Evolutionary conservation across 2,797 vertebrate genomes (phyloP), one percentile per base, ranked within the genome.

Genomic region (Parauchenoglanis ngamensis): DNA sequence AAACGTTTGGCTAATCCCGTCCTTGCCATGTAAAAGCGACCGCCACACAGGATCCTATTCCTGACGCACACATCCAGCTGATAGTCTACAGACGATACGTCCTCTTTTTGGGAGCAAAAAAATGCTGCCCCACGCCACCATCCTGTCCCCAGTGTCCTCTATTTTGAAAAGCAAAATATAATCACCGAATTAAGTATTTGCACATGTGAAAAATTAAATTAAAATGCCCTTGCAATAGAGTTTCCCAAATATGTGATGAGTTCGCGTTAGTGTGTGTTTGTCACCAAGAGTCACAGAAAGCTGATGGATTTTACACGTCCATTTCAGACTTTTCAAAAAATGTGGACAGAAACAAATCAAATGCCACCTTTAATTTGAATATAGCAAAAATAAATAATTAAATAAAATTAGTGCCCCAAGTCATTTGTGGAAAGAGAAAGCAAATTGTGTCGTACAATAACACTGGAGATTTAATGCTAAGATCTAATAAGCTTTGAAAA

Each of bases 361-460:
- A 67, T 17, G 28, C 10, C 28, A 17, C 28, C 31, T 15, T 61
- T 80, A 1, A 61, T 80, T 7, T 44, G 19, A 79, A 44, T 25
- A 12, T 25, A 59, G 19, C 76, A 57, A 31, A 7, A 49, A 49
- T 10, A 49, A 10, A 40, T 40, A 40, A 40, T 40, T 40, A 49
- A 49, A 49, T 21, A 13, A 23, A 40, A 15, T 1, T 0, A 23
- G 8, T 4, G 76, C 31, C n/a, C 52, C 52, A 57, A 25, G 31
- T 46, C 35, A n/a, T 49, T 46, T 63, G 79, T 63, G 73, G 46
- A 79, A 75, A 77, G 72, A 61, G 78, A 73, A 12, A 80, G 61
- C 88, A 87, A 79, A 87, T 84, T 28, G 70, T 65, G 19, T 81
- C 89, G 90, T 90, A 91, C 82, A 92, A 59, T 5, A 59, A 63